Base-by-base conservation (phyloP, 1,140 invertebrate species). In the Drosophila nigromelanica region DNA sequence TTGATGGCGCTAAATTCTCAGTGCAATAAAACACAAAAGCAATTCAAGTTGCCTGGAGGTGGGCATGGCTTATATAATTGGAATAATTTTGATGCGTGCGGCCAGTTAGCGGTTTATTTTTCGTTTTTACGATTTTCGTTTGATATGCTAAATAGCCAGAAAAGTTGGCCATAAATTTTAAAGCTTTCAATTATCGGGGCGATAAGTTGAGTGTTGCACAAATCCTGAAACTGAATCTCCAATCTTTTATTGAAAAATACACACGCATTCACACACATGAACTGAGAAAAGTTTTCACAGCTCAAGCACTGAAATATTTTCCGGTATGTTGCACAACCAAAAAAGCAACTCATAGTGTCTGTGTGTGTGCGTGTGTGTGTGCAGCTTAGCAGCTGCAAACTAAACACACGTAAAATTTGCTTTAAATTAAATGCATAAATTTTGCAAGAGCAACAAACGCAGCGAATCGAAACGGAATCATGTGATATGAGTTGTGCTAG, bases 151-250 rank as follows among this genome's bases (percentile, higher is more conserved):
- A 70, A 56, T 43, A 62, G 47, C 15, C 78, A 63, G 71, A 78
- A 87, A 85, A 81, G 74, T 81, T 81, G 78, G 52, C 45, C 27
- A 82, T 81, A 69, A 73, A 87, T 89, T 82, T 82, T 76, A 86
- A 89, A 79, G 83, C 78, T 68, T 82, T 87, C 78, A 87, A 87
- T 87, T 87, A 87, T 79, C 71, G 48, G 33, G 56, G 70, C 81
- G 77, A 80, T 85, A 85, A 85, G 78, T 68, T 74, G 68, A 61
- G 66, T 60, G 70, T 71, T 66, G 61, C 71, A 73, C 71, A 82
- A 80, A 83, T 70, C 50, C 55, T 24, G 59, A 39, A 52, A 50
- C 12, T 15, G 39, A 55, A 73, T 69, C 18, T 35, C 12, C 14
- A 40, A 14, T 10, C 6, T 35, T 35, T 10, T 10, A 35, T 51